Conservation (phyloP, 2,888 invertebrate genomes). For the Noctua comes region DNA sequence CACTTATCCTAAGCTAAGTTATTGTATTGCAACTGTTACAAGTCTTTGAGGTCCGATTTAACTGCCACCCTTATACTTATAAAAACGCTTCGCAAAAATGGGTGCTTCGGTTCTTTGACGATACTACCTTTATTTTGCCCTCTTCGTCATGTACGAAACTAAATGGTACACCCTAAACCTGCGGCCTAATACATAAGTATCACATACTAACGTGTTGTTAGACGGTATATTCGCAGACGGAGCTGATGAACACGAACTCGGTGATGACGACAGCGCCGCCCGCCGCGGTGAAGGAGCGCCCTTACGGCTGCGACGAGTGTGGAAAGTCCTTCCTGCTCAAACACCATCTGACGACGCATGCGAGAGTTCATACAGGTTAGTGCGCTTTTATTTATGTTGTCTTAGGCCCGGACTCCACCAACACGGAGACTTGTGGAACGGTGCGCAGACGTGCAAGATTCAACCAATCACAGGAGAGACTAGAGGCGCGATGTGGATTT, state of each 20-base stretch:
- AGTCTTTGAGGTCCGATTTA: neutral
- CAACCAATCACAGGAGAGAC: neutral
- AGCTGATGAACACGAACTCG: slow-evolving; percentile 79
- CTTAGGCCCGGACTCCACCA: neutral
- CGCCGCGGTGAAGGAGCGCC: slow-evolving; percentile 92
- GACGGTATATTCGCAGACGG: slow-evolving; percentile 87
- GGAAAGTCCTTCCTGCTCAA: slow-evolving; percentile 95
- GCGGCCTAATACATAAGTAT: neutral
- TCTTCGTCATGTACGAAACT: neutral
- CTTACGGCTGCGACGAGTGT: slow-evolving; percentile 95
- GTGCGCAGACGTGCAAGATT: neutral
- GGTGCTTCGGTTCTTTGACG: neutral
- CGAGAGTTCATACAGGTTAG: slow-evolving; percentile 93
- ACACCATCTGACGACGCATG: slow-evolving; percentile 96
- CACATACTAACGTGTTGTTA: slow-evolving; percentile 73
- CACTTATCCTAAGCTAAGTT: neutral
- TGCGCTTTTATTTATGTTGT: neutral
- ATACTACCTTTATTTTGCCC: neutral
- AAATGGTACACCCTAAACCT: neutral
- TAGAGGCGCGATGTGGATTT: neutral
- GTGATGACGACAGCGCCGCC: slow-evolving; percentile 81
- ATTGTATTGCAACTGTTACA: neutral
- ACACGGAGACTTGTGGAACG: neutral
- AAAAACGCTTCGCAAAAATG: neutral
- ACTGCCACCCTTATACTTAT: too few relatives aligned